Evolutionary conservation across 2,888 invertebrate species (phyloP).

Genomic region (Hypselothyrea guttata): DNA sequence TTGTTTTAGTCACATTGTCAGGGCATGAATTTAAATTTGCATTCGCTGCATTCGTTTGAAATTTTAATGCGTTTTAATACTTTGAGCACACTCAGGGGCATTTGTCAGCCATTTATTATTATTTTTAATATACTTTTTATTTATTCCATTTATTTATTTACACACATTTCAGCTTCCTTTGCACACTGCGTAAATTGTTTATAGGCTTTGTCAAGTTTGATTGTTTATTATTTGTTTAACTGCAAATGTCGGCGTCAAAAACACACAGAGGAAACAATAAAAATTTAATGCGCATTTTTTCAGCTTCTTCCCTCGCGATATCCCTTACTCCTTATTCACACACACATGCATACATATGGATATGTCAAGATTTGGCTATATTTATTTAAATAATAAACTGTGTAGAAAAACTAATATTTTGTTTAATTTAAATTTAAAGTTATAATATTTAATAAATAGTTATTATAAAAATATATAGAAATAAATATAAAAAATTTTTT

Average conservation of each 20-base stretch:
- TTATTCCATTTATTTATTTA: not conserved
- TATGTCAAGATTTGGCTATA: no score
- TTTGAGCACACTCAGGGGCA: not conserved
- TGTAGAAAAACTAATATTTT: no score
- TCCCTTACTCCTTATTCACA: not conserved
- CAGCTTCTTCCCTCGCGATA: constrained; percentile 19
- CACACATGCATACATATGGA: no score
- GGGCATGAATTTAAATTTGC: constrained; percentile 36
- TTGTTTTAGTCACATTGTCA: constrained; percentile 67
- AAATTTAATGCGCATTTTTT: constrained; percentile 55
- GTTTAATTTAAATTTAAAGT: no score
- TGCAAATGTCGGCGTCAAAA: constrained; percentile 33
- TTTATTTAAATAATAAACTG: no score
- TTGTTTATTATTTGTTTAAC: constrained; percentile 52
- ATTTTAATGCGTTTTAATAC: constrained; percentile 1
- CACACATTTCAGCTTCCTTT: not conserved
- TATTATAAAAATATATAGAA: no score
- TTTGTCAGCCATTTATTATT: not conserved
- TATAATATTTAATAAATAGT: no score
- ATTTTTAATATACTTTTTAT: no score
- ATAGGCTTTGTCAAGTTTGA: constrained; percentile 48
- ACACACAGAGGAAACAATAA: constrained; percentile 41
- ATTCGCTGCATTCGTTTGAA: not conserved
- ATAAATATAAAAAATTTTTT: no score
- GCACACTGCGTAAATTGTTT: constrained; percentile 40